A percentile compares a stretch with the other conserved stretches of the same genome.
phyloP scores from a whole-genome alignment of 2,113 vertebrate genomes.

The Jacana jacana region DNA sequence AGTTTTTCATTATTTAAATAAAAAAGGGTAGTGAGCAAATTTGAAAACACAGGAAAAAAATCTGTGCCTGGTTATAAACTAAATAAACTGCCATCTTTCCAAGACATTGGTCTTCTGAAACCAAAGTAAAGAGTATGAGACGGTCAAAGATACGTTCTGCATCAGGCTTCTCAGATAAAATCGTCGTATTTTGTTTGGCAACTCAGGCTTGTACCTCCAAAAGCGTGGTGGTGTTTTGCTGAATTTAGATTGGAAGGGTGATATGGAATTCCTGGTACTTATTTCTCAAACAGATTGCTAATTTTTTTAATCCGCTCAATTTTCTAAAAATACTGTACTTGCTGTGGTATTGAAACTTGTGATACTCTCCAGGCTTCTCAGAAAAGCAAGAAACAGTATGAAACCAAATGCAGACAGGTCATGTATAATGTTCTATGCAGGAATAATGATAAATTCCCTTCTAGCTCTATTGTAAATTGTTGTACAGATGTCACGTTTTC shows the following conservation, averaged over 20 bases:
- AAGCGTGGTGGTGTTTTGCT: conserved; percentile 20
- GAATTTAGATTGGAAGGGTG: conserved; percentile 65
- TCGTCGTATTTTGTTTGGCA: conserved; percentile 64
- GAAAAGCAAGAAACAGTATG: conserved; percentile 80
- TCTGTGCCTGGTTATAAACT: conserved; percentile 69
- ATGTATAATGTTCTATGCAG: conserved; percentile 94
- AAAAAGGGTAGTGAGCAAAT: conserved; percentile 66
- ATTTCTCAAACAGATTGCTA: conserved; percentile 54
- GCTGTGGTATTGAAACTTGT: conserved; percentile 62
- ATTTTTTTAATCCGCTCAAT: conserved; percentile 64
- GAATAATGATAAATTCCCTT: conserved; percentile 92
- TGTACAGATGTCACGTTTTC: conserved; percentile 93
- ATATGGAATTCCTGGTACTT: conserved; percentile 42
- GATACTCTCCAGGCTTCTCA: conserved; percentile 77
- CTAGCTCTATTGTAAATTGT: conserved; percentile 92
- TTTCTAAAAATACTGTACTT: conserved; percentile 62
- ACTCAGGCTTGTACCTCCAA: conserved; percentile 70
- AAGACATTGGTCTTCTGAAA: conserved; percentile 66
- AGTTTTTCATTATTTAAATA: conserved; percentile 85
- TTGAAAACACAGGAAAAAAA: conserved; percentile 71
- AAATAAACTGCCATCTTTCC: conserved; percentile 55
- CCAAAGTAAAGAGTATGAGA: conserved; percentile 75
- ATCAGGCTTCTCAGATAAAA: conserved; percentile 62
- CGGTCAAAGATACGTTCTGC: conserved; percentile 22
- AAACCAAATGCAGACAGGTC: conserved; percentile 93